Conservation (phyloP, 2,797 vertebrate genomes). For the Uromys caudimaculatus region DNA sequence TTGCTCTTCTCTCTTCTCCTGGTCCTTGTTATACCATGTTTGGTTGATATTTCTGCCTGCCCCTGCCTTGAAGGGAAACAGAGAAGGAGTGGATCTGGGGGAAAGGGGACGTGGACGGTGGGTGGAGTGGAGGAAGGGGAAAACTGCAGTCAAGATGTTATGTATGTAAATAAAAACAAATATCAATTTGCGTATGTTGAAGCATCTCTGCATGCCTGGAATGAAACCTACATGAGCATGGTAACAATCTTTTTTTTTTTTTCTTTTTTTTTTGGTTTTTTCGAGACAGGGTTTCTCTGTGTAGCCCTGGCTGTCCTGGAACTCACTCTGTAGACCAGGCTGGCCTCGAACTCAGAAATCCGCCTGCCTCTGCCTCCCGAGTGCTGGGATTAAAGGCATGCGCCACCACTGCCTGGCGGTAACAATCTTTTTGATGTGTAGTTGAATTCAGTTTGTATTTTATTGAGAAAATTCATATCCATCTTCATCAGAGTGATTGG, state of each 20-base stretch:
- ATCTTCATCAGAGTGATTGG: neutral
- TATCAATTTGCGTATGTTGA: neutral
- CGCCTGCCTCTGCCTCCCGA: too few species aligned
- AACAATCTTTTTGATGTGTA: neutral
- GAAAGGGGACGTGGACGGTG: neutral
- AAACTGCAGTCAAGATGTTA: neutral
- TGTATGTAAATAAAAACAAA: neutral
- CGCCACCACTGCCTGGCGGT: too few species aligned
- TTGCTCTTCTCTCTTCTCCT: too few species aligned
- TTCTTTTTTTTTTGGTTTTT: too few species aligned
- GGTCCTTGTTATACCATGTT: neutral
- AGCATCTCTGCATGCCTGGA: neutral
- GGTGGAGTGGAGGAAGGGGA: neutral
- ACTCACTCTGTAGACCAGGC: too few species aligned
- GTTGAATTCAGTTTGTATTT: neutral
- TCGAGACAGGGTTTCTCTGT: too few species aligned
- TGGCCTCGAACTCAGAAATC: too few species aligned
- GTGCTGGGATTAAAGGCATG: too few species aligned
- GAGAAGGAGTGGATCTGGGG: neutral
- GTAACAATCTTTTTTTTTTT: neutral
- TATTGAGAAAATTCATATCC: neutral
- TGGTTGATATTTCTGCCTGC: neutral
- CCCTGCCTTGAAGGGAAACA: neutral
- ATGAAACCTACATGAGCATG: neutral
- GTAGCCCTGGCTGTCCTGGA: too few species aligned